Percentiles rank a stretch among this genome's conserved stretches.
Evolutionary conservation across 2,113 vertebrate genomes (phyloP).

Genomic region (Cacatua alba): DNA sequence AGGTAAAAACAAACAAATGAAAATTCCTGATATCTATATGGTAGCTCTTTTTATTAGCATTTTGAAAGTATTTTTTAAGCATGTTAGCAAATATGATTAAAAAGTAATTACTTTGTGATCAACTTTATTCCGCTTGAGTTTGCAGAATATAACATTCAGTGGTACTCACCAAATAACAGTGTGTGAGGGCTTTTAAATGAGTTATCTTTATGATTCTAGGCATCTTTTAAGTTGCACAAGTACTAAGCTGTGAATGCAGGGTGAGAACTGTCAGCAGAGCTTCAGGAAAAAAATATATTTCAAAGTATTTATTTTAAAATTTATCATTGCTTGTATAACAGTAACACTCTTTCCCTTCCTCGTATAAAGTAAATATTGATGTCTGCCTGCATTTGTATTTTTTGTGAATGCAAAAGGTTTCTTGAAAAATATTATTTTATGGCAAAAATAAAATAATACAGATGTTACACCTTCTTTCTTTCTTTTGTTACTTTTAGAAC

Average conservation of each 20-base stretch:
- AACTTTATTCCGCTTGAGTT: background rate
- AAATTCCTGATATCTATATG: background rate
- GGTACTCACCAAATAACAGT: background rate
- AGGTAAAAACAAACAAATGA: slow-evolving; percentile 73
- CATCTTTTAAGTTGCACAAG: background rate
- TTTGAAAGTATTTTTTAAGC: background rate
- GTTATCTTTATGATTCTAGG: background rate
- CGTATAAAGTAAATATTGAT: background rate
- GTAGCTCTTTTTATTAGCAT: background rate
- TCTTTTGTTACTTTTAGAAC: slow-evolving; percentile 77
- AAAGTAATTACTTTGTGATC: background rate
- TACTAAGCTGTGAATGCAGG: background rate
- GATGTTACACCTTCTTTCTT: background rate
- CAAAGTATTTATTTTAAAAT: background rate
- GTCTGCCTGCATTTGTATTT: background rate
- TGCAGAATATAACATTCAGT: background rate
- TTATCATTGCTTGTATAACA: background rate
- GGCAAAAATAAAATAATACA: background rate
- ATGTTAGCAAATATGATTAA: background rate
- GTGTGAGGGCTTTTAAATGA: background rate
- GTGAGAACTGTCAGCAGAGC: background rate
- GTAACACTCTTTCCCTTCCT: background rate
- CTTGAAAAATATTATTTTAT: background rate
- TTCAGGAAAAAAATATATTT: background rate
- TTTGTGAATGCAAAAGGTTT: background rate